Base-by-base conservation (phyloP, 2,888 invertebrate genomes). In the Cephus pulcher region DNA sequence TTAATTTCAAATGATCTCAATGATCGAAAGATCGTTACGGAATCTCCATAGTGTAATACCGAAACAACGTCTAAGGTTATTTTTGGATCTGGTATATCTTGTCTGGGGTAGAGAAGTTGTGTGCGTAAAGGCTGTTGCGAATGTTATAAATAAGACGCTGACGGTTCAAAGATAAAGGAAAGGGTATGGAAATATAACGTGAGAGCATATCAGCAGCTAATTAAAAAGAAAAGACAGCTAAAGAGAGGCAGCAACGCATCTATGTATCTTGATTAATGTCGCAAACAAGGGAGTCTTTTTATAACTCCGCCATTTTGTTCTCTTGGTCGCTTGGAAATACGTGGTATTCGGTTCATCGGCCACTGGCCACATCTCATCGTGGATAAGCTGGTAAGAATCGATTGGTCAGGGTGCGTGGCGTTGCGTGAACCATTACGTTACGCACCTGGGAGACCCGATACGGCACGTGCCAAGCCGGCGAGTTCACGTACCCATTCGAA, bases 381-480 rank as follows among this genome's bases (percentile, higher is more conserved):
- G 87, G 86, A 84, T 87, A 86, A 80, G 87, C 88, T 88, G 91
- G 91, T 89, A 91, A 87, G 89, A 91, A 91, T 85, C 91, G 91
- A 90, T 91, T 91, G 86, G 90, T 91, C 87, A 91, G 87, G 86
- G 90, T 90, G 89, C 91, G 90, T 87, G 91, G 91, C 85, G 91
- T 91, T 86, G 91, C 90, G 88, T 91, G 91, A 91, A 90, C 91
- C 91, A 91, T 89, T 91, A 91, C 91, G 90, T 91, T 91, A 90
- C 91, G 91, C 88, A 91, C 90, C 88, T 88, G 90, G 87, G 90
- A 90, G 88, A 91, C 89, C 82, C 90, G 90, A 85, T 89, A 90
- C 79, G 91, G 91, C 88, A 91, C 89, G 87, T 91, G 91, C 91
- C 91, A 91, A 86, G 91, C 91, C 83, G 91, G 91, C 84, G 91